Conservation (phyloP, 2,797 vertebrate species). For the Fistularia commersonii region DNA sequence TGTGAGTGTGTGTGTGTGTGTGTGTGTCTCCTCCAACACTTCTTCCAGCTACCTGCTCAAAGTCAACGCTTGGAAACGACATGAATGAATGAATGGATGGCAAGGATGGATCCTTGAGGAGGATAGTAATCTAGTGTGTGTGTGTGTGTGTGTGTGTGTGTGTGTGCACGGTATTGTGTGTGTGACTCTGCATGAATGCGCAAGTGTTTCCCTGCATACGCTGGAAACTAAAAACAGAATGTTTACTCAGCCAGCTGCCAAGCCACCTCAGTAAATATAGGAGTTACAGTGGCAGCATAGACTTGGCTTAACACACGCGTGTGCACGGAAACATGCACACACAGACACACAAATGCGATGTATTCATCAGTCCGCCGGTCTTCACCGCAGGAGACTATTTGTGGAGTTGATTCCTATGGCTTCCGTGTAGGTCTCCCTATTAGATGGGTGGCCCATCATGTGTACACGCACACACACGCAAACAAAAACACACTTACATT, state of each 20-base stretch:
- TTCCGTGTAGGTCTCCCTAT: slow-evolving; percentile 43
- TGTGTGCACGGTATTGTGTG: slow-evolving; percentile 5
- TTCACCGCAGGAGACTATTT: slow-evolving; percentile 56
- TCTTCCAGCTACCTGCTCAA: no score
- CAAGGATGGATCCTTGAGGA: no score
- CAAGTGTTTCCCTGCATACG: slow-evolving; percentile 18
- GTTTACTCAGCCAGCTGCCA: slow-evolving; percentile 52
- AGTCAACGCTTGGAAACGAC: no score
- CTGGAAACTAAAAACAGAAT: slow-evolving; percentile 43
- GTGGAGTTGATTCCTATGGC: slow-evolving; percentile 38
- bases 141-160: slow-evolving; percentile 7
- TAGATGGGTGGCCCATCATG: slow-evolving; percentile 37
- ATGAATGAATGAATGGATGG: no score
- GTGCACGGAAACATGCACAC: slow-evolving; percentile 14
- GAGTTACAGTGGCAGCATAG: slow-evolving; percentile 53
- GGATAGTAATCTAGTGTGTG: slow-evolving; percentile 12
- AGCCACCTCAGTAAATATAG: slow-evolving; percentile 38
- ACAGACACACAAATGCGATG: slow-evolving; percentile 31
- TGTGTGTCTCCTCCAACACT: no score
- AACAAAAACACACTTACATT: slow-evolving; percentile 8
- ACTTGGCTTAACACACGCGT: slow-evolving; percentile 14
- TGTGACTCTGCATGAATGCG: slow-evolving; percentile 16
- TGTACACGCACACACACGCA: neutral
- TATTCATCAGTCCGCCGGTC: slow-evolving; percentile 32
- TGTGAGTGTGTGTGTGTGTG: no score